Evolutionary conservation across 1,140 invertebrate genomes (phyloP).

Genomic region (Pseudomyrmex dendroicus): DNA sequence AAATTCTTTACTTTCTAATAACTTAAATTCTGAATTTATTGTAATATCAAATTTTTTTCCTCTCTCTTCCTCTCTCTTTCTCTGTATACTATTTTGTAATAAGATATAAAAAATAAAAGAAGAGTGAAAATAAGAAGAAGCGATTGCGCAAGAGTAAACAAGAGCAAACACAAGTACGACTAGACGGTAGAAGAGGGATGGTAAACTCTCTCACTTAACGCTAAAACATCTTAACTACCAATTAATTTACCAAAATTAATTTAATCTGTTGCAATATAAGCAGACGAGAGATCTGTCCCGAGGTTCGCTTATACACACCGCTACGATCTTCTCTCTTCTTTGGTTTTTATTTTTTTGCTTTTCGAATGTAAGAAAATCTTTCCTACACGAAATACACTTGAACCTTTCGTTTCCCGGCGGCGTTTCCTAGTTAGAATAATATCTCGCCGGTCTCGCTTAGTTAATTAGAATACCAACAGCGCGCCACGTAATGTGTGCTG

Average conservation of each 20-base stretch:
- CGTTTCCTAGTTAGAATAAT: conserved; percentile 19
- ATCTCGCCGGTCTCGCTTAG: conserved; percentile 14
- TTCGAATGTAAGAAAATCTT: not conserved
- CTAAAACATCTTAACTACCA: conserved; percentile 80
- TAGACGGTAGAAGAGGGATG: conserved; percentile 20
- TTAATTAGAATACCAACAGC: conserved; percentile 25
- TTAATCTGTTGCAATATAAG: conserved; percentile 80
- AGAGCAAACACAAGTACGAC: not conserved
- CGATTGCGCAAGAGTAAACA: conserved; percentile 5
- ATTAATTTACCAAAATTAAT: conserved; percentile 81
- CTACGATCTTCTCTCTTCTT: not conserved
- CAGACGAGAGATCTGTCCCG: conserved; percentile 69
- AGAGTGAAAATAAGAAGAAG: conserved; percentile 18
- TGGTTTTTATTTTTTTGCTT: conserved; percentile 2
- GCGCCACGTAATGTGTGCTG: conserved; percentile 5
- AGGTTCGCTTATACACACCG: conserved; percentile 20
- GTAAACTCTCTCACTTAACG: conserved; percentile 74
- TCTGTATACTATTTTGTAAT: not conserved
- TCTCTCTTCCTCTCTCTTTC: too few species aligned
- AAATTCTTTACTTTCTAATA: too few species aligned
- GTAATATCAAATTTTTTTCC: too few species aligned
- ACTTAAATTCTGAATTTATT: too few species aligned
- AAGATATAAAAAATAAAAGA: not conserved
- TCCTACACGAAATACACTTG: not conserved
- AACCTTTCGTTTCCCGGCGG: not conserved